Evolutionary conservation across 2,888 invertebrate genomes (phyloP).

Genomic region (Drosophila tanythrix): DNA sequence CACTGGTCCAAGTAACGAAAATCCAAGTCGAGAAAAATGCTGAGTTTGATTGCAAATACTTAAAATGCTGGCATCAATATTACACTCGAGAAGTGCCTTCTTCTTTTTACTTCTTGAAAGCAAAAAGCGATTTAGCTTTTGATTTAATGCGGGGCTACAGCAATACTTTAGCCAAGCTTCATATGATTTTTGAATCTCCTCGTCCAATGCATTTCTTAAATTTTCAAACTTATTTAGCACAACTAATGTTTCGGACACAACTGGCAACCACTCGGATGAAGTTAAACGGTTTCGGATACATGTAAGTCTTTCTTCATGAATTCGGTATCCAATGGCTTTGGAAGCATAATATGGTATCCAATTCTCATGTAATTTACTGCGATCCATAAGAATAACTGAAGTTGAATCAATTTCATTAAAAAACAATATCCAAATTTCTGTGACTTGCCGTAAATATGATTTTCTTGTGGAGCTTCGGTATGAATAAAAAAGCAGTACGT

Average conservation of each 20-base stretch:
- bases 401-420: too few species aligned
- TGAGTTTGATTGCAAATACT: slow-evolving; percentile 90
- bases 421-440: too few species aligned
- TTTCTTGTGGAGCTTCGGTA: too few species aligned
- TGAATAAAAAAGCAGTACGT: too few species aligned
- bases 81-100: slow-evolving; percentile 90
- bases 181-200: slow-evolving; percentile 86
- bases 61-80: slow-evolving; percentile 89
- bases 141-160: slow-evolving; percentile 86
- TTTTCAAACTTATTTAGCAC: slow-evolving; percentile 87
- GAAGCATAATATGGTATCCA: too few species aligned
- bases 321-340: too few species aligned
- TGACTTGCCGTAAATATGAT: too few species aligned
- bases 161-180: slow-evolving; percentile 87
- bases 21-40: slow-evolving; percentile 90
- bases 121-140: slow-evolving; percentile 88
- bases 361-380: too few species aligned
- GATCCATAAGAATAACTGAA: too few species aligned
- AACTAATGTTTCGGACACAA: slow-evolving; percentile 88
- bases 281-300: slow-evolving; percentile 89
- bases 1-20: slow-evolving; percentile 89
- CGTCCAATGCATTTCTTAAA: slow-evolving; percentile 69
- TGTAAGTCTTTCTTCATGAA: too few species aligned
- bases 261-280: slow-evolving; percentile 91
- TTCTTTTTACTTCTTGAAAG: slow-evolving; percentile 89